Evolutionary conservation across 1,140 invertebrate genomes (phyloP), one percentile per base, ranked within the genome.

Genomic region (Heterodera schachtii): DNA sequence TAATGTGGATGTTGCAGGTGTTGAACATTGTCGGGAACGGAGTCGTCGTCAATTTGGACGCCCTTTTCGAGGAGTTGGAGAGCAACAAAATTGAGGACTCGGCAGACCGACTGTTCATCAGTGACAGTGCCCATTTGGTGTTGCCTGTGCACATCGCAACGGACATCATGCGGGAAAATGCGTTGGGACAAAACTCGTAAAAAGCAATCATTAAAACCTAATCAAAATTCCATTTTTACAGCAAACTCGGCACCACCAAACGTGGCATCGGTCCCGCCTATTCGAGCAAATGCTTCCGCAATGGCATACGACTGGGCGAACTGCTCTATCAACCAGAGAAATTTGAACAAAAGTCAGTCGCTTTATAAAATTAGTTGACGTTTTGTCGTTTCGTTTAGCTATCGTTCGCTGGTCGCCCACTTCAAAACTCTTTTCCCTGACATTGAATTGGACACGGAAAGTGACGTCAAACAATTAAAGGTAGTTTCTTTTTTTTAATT

Each of bases 1-100:
- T 49, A 49, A 49, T 49, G 4, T 49, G 4, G 47, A 6, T 71
- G 44, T 43, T 71, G 8, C 7, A 60, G 57, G 57, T 60, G 57
- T 60, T 93, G 88, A 96, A 96, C 78, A 92, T 99, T 73, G 97
- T 99, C 90, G 97, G 96, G n/a, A 99, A 99, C 92, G 97, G 97
- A 43, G 96, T 98, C 66, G 97, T 99, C 7, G 94, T 99, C 83
- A 95, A 99, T 91, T 90, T 99, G 71, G 95, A 96, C 31, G 95
- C 96, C 64, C 92, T 99, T 19, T 98, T 99, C 91, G 95, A 97
- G 57, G 97, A 99, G 91, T 91, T 99, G 77, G 92, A 94, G 83
- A 95, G 96, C 90, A 98, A 98, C 91, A 82, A 81, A 31, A 80
- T 90, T 64, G 81, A 73, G 3, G 41, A 43, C 5, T 95, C 95